Conservation (phyloP, 1,140 invertebrate genomes). For the Brachystomella parvula region DNA sequence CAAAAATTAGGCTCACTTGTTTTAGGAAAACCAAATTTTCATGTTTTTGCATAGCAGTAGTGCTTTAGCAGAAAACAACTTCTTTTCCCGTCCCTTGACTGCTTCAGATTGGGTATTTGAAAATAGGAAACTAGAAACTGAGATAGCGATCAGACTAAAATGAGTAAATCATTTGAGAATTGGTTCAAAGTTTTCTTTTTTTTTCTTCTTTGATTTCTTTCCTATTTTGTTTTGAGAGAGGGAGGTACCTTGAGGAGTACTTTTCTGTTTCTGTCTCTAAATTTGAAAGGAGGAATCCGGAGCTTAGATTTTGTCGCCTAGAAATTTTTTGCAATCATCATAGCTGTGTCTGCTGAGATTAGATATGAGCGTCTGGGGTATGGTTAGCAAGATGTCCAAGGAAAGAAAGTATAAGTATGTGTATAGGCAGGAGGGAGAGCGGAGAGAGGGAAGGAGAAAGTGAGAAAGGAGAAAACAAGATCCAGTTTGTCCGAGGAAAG, state of each 20-base stretch:
- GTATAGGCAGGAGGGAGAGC: not conserved
- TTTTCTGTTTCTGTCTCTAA: too few relatives aligned
- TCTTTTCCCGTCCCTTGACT: too few relatives aligned
- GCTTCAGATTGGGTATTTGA: too few relatives aligned
- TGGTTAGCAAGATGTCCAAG: constrained; percentile 26
- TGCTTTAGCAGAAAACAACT: too few relatives aligned
- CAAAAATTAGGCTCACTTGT: too few relatives aligned
- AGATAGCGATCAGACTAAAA: not conserved
- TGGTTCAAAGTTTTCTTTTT: not conserved
- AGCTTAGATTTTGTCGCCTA: not conserved
- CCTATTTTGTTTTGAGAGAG: too few relatives aligned
- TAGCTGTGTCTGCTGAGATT: constrained; percentile 18
- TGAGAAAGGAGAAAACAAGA: not conserved
- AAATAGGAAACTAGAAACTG: too few relatives aligned
- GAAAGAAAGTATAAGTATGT: not conserved
- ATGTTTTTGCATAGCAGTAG: too few relatives aligned
- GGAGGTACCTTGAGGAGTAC: too few relatives aligned
- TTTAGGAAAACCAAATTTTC: too few relatives aligned
- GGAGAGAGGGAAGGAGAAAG: constrained; percentile 16
- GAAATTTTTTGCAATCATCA: constrained; percentile 17
- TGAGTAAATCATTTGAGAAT: not conserved
- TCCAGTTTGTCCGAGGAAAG: constrained; percentile 7
- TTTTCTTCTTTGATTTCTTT: not conserved
- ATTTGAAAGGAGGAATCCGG: not conserved
- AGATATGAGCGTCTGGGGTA: constrained; percentile 32